Percentiles rank a stretch among this genome's conserved stretches.
These are phyloP conservation scores for Oryzias woworae DNA, from an alignment of 2,113 vertebrate species.

Conservation along the genomic window DNA sequence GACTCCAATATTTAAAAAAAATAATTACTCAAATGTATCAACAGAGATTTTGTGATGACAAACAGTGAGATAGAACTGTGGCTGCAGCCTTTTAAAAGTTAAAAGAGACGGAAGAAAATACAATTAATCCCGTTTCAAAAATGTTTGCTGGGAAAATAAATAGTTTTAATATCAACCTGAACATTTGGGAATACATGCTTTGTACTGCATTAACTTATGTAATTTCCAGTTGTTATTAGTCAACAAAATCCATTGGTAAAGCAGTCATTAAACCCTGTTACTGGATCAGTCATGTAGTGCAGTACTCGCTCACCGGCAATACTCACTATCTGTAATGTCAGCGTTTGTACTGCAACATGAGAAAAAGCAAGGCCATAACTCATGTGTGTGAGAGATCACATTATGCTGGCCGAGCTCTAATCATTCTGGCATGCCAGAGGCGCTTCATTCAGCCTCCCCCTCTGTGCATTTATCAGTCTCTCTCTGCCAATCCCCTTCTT, in stretches of 20 bases:
- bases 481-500: conserved; percentile 11
- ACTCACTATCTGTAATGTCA: conserved; percentile 51
- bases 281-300: conserved; percentile 21
- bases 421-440: conserved; percentile 58
- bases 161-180: conserved; percentile 4
- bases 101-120: conserved; percentile 8
- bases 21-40: no score
- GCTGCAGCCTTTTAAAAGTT: no score
- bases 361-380: conserved; percentile 47
- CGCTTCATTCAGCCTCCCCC: conserved; percentile 37
- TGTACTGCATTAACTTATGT: background rate
- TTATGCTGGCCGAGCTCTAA: conserved; percentile 56
- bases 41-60: no score
- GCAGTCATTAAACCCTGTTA: conserved; percentile 35
- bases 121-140: conserved; percentile 13
- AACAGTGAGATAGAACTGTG: no score
- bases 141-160: conserved; percentile 23
- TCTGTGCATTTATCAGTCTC: conserved; percentile 31
- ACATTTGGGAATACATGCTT: background rate
- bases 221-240: conserved; percentile 19
- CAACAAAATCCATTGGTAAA: conserved; percentile 30
- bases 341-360: conserved; percentile 42
- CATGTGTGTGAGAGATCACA: conserved; percentile 51
- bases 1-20: no score
- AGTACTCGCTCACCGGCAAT: conserved; percentile 47